Evolutionary conservation across 2,888 invertebrate genomes (phyloP), one percentile per base, ranked within the genome.

Genomic region (Agrochola circellaris): DNA sequence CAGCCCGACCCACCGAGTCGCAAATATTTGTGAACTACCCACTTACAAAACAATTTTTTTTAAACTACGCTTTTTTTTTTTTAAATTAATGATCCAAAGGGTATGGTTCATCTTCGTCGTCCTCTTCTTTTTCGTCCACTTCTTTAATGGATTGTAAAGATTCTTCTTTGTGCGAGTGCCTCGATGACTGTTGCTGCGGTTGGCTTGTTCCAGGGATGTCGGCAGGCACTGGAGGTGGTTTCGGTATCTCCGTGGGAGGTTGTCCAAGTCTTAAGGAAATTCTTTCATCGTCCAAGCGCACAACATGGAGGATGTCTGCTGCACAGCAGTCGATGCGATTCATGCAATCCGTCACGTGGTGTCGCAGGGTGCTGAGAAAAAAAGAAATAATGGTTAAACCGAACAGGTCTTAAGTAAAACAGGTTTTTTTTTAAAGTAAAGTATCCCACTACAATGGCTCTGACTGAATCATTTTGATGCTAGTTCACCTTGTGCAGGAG

Each of bases 221-320:
- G 1, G 64, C 23, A 54, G 48, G 45, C 0, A 64, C 38, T 15
- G 78, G 75, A 58, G 82, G 75, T n/a, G 87, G 81, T 7, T 54
- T 67, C 2, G 84, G 79, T 38, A 80, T 82, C 11, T 83, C 81
- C 2, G 79, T 80, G 0, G 79, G 71, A 3, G 87, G 84, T 11
- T 92, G 92, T 4, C 92, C 93, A 11, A 90, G 87, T 77, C 96
- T 90, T 20, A 86, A 84, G 1, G 75, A 81, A 20, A 95, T 92
- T 65, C 96, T 91, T 7, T 92, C 90, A 80, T 94, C 91, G 73
- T 96, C 96, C 38, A 96, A 81, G n/a, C 82, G 78, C 54, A 95
- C 85, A 1, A 96, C 91, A 66, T 91, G 90, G 0, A 89, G 80
- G 7, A 96, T 80, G 62, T 96, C 96, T 56, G 92, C 92, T 0